Evolutionary conservation across 2,113 vertebrate genomes (phyloP).

Genomic region (Neopipo cinnamomea): DNA sequence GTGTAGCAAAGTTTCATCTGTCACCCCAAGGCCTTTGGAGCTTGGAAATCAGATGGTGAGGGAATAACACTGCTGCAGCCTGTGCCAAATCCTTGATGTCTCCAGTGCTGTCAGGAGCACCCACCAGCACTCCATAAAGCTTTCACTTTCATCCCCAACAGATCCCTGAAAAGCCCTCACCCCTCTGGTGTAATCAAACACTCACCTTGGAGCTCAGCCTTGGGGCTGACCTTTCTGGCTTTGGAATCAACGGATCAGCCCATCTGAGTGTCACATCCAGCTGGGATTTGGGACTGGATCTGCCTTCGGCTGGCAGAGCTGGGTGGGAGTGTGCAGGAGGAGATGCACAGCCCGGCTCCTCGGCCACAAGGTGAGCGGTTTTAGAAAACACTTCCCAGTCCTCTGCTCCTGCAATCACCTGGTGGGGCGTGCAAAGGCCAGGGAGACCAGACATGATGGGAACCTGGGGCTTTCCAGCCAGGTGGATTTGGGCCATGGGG

Average conservation of each 20-base stretch:
- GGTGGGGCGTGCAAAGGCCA: neutral
- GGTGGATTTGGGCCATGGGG: neutral
- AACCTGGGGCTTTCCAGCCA: neutral
- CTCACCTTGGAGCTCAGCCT: neutral
- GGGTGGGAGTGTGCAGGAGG: neutral
- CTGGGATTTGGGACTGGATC: neutral
- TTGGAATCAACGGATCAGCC: neutral
- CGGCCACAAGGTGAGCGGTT: neutral
- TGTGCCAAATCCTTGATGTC: neutral
- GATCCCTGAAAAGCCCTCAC: neutral
- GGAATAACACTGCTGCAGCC: neutral
- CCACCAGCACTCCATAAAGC: neutral
- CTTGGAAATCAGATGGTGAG: neutral
- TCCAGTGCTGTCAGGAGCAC: neutral
- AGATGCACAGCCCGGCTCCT: neutral
- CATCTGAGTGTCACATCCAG: neutral
- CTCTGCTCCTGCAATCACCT: neutral
- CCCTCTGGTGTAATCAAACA: neutral
- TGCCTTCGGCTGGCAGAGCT: accelerated
- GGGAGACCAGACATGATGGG: neutral
- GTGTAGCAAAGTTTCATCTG: neutral
- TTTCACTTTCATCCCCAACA: neutral
- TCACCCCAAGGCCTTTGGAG: neutral
- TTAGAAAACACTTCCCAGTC: accelerated
- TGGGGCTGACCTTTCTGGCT: neutral